Conservation (phyloP, 2,888 invertebrate species). For the Phrixothrix hirtus region DNA sequence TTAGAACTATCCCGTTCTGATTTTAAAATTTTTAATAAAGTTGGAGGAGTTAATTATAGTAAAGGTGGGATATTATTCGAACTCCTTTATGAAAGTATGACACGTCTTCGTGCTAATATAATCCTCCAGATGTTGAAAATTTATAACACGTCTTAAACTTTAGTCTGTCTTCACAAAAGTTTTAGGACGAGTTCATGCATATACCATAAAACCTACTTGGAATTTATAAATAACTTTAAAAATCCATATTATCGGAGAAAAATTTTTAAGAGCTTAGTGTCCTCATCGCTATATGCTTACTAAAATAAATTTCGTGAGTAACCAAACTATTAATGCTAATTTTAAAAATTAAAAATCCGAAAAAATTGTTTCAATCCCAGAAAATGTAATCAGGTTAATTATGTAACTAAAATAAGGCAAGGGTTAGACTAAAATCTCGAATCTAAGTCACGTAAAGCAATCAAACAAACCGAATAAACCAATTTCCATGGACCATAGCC, state of each 20-base stretch:
- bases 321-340: too few species aligned
- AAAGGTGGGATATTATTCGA: background rate
- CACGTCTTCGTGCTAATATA: slow-evolving; percentile 20
- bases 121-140: slow-evolving; percentile 26
- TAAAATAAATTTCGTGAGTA: too few species aligned
- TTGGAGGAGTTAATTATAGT: too few species aligned
- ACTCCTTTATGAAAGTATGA: slow-evolving; percentile 10
- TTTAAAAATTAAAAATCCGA: background rate
- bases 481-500: slow-evolving; percentile 34
- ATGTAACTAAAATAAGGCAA: slow-evolving; percentile 4
- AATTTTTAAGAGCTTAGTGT: background rate
- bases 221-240: slow-evolving; percentile 25
- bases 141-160: slow-evolving; percentile 29
- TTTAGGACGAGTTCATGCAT: slow-evolving; percentile 25
- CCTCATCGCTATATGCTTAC: too few species aligned
- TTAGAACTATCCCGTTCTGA: too few species aligned
- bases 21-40: too few species aligned
- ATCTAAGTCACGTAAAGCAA: slow-evolving; percentile 34
- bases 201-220: slow-evolving; percentile 26
- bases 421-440: slow-evolving; percentile 9
- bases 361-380: too few species aligned
- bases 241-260: slow-evolving; percentile 20
- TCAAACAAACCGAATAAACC: slow-evolving; percentile 35
- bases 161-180: slow-evolving; percentile 23
- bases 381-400: background rate